Percentiles rank a stretch among this genome's conserved stretches.
phyloP scores from a whole-genome alignment of 2,113 vertebrate species.

The rat (Rattus norvegicus) region DNA sequence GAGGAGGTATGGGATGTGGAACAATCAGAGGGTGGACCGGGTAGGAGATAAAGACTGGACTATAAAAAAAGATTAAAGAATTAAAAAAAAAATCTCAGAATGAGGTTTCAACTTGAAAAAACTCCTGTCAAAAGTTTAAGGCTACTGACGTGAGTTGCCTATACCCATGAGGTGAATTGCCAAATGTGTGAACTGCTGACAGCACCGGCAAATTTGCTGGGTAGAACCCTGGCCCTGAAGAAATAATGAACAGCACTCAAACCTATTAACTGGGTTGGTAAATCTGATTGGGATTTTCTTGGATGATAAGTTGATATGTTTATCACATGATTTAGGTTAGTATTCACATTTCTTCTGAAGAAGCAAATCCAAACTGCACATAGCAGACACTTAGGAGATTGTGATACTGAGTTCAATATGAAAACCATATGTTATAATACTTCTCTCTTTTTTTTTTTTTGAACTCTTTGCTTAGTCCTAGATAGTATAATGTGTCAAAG shows the following conservation, averaged over 20 bases:
- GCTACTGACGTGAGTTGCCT: neutral
- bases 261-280: neutral
- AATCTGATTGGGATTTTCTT: constrained; percentile 26
- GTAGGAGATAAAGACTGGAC: too few species aligned
- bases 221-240: neutral
- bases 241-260: neutral
- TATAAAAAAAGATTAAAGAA: too few species aligned
- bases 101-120: constrained; percentile 44
- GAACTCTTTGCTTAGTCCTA: neutral
- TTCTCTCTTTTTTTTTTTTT: neutral
- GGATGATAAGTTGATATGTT: neutral
- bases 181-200: neutral
- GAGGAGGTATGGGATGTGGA: too few species aligned
- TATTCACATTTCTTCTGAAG: neutral
- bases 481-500: neutral
- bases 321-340: neutral
- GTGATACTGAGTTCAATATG: neutral
- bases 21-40: too few species aligned
- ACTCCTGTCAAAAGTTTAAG: constrained; percentile 2
- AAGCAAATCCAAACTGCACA: constrained; percentile 33
- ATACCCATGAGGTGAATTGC: neutral
- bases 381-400: neutral
- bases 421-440: neutral
- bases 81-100: neutral
- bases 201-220: neutral